These are phyloP conservation scores for Deilephila porcellus DNA, from an alignment of 2,888 invertebrate species.

Conservation along the genomic window DNA sequence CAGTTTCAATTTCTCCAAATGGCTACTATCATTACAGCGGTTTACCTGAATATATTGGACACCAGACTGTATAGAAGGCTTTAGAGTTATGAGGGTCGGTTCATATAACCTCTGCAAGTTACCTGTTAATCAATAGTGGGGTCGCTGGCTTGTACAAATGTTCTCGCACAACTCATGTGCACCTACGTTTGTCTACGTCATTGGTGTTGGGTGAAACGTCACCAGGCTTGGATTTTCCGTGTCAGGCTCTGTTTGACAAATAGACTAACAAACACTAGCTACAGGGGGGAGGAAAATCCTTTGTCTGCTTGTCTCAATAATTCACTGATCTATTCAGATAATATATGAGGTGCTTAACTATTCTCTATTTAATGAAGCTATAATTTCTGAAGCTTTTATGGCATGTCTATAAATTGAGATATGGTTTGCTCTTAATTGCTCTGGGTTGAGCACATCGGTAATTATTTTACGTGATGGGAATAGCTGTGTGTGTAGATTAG, in stretches of 20 bases:
- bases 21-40: neutral
- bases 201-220: neutral
- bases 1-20: conserved; percentile 12
- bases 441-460: neutral
- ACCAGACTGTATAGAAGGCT: neutral
- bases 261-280: neutral
- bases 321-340: neutral
- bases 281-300: neutral
- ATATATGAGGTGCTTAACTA: neutral
- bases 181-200: conserved; percentile 10
- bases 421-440: neutral
- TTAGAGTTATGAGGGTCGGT: neutral
- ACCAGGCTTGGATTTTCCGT: neutral
- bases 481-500: no score
- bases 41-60: neutral
- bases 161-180: conserved; percentile 13
- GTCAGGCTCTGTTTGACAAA: neutral
- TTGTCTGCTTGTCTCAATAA: neutral
- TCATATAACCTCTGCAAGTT: conserved; percentile 6
- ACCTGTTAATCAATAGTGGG: conserved; percentile 14
- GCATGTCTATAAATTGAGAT: neutral
- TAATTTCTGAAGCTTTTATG: neutral
- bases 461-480: neutral
- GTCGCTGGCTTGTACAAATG: conserved; percentile 9
- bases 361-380: neutral